phyloP scores from a whole-genome alignment of 2,113 vertebrate species.

The Lepus timidus region DNA sequence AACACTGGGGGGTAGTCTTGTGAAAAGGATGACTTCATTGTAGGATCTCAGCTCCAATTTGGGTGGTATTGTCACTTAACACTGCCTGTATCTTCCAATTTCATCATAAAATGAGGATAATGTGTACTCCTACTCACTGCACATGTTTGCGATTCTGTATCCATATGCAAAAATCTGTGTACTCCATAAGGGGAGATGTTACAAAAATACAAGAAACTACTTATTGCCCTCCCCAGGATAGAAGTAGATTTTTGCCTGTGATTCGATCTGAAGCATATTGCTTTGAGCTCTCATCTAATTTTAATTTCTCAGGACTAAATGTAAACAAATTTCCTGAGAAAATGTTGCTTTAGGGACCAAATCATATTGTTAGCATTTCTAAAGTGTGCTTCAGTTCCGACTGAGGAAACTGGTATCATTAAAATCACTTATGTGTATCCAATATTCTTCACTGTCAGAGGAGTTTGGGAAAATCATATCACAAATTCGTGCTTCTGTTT shows the following conservation, averaged over 20 bases:
- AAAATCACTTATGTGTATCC: constrained; percentile 56
- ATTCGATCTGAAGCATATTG: constrained; percentile 64
- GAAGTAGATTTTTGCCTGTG: constrained; percentile 59
- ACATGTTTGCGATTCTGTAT: constrained; percentile 44
- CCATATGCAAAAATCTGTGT: constrained; percentile 37
- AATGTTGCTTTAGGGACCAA: constrained; percentile 53
- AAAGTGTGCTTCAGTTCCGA: constrained; percentile 61
- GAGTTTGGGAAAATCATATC: constrained; percentile 26
- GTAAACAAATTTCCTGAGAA: constrained; percentile 66
- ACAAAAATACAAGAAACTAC: constrained; percentile 61
- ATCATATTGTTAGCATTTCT: constrained; percentile 55
- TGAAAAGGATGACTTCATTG: constrained; percentile 15
- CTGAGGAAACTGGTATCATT: constrained; percentile 53
- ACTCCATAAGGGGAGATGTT: constrained; percentile 39
- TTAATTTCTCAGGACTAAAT: constrained; percentile 71
- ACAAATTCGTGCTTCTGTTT: constrained; percentile 48
- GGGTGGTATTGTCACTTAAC: constrained; percentile 49
- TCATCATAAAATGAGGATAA: constrained; percentile 43
- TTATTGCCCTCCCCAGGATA: constrained; percentile 60
- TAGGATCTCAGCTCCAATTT: background rate
- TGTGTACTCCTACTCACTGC: background rate
- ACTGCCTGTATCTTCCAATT: constrained; percentile 22
- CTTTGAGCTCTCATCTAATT: constrained; percentile 67
- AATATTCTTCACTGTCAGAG: constrained; percentile 61
- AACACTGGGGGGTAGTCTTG: background rate